Evolutionary conservation across 2,113 vertebrate species (phyloP).

Genomic region (Cygnus atratus): DNA sequence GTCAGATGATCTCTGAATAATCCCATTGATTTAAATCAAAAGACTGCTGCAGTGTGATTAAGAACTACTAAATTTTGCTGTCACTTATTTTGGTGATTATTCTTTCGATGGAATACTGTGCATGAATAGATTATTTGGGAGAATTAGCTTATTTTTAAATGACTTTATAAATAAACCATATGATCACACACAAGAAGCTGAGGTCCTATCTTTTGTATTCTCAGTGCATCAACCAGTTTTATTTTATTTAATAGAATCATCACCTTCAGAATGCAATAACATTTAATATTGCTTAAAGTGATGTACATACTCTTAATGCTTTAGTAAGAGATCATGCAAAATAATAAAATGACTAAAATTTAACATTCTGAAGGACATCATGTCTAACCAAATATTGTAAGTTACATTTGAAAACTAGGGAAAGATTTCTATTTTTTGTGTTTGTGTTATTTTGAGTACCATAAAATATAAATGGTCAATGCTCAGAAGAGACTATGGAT

Average conservation of each 20-base stretch:
- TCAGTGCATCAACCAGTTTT: neutral
- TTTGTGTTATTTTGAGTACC: neutral
- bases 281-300: neutral
- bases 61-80: neutral
- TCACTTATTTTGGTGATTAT: neutral
- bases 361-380: neutral
- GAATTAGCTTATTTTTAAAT: neutral
- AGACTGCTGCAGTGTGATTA: neutral
- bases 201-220: neutral
- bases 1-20: constrained; percentile 22
- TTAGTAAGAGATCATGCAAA: neutral
- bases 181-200: neutral
- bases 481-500: neutral
- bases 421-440: neutral
- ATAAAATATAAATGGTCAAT: neutral
- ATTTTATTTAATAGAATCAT: neutral
- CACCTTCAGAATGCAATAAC: neutral
- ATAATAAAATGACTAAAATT: neutral
- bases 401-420: neutral
- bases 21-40: constrained; percentile 2
- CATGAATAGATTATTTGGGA: neutral
- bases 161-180: neutral
- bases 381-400: neutral
- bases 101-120: neutral
- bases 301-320: neutral